These are phyloP conservation scores for Chaetogeoica ovagalla DNA, from an alignment of 2,888 invertebrate species.

Conservation along the genomic window DNA sequence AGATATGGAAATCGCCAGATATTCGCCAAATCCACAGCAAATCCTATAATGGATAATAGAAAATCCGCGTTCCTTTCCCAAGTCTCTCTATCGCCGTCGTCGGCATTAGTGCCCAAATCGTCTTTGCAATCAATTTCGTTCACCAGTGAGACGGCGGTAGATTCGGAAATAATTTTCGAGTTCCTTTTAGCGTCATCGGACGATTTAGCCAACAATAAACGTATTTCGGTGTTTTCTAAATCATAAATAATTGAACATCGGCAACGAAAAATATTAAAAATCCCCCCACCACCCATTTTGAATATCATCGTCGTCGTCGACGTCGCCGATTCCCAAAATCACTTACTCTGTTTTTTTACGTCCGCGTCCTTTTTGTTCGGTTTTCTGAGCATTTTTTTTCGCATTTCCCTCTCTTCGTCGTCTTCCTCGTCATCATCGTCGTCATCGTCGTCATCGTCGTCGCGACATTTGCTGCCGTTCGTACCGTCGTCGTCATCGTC, in stretches of 20 bases:
- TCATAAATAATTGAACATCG: too few relatives aligned
- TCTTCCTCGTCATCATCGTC: slow-evolving; percentile 26
- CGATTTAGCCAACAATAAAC: slow-evolving; percentile 33
- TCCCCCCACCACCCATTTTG: too few relatives aligned
- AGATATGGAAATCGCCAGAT: slow-evolving; percentile 84
- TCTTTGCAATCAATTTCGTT: slow-evolving; percentile 23
- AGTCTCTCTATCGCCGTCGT: slow-evolving; percentile 74
- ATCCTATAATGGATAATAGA: slow-evolving; percentile 80
- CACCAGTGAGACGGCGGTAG: slow-evolving; percentile 25
- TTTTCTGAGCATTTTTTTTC: slow-evolving; percentile 42
- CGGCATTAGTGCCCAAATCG: slow-evolving; percentile 60
- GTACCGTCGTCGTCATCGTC: not conserved
- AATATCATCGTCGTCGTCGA: not conserved
- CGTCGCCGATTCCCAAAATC: not conserved
- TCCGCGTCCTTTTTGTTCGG: slow-evolving; percentile 22
- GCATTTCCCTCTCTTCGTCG: slow-evolving; percentile 36
- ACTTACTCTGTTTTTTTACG: slow-evolving; percentile 43
- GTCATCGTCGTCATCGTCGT: slow-evolving; percentile 14
- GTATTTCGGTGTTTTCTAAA: slow-evolving; percentile 48
- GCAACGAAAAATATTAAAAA: too few relatives aligned
- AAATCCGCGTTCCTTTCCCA: slow-evolving; percentile 83
- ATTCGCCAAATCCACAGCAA: slow-evolving; percentile 82
- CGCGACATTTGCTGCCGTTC: not conserved
- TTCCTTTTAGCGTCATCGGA: slow-evolving; percentile 12
- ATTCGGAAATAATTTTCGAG: slow-evolving; percentile 19